Base-by-base conservation (phyloP, 2,113 vertebrate genomes). In the Merops nubicus region DNA sequence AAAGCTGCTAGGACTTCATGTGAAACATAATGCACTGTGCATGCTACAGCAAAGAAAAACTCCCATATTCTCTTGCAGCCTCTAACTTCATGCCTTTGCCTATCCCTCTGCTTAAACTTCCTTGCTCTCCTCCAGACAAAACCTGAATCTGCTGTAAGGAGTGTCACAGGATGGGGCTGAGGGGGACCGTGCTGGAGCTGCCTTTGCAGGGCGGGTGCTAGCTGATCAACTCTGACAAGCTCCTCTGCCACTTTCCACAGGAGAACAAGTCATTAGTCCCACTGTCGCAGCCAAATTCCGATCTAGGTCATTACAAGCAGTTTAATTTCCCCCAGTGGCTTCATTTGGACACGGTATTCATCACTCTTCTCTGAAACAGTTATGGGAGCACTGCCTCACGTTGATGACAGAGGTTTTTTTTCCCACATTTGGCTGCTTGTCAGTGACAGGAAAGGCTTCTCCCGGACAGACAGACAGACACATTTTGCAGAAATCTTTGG, bases 271-370 rank as follows among this genome's bases (percentile, higher is more conserved):
- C 90, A 77, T 94, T 70, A 90, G 79, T 77, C 90, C 93, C 78
- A 83, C 78, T 60, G 67, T 60, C 5, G 6, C 88, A 92, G 94
- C 82, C 95, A 91, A 95, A 67, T 91, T 89, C 90, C 82, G 77
- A n/a, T 51, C 78, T 20, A 70, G 93, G 75, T 60, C 85, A 88
- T 84, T 85, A 54, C 54, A 78, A 94, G 90, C 85, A 50, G 70
- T 76, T 91, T 93, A 43, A 92, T 96, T 97, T 83, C 75, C 90
- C 74, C 85, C 75, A 40, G 78, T 74, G 91, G 50, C 85, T 93
- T 57, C 29, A 25, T 90, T 77, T 91, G 90, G 75, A 56, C 59
- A 43, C 0, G 2, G 72, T 59, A 80, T 81, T 84, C 91, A 63
- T 74, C 68, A 42, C 50, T 91, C 63, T 88, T 48, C 88, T 81